Percentiles rank a stretch among this genome's conserved stretches.
These are phyloP conservation scores for Drosophila nikananu DNA, from an alignment of 1,140 invertebrate species.

Conservation along the genomic window DNA sequence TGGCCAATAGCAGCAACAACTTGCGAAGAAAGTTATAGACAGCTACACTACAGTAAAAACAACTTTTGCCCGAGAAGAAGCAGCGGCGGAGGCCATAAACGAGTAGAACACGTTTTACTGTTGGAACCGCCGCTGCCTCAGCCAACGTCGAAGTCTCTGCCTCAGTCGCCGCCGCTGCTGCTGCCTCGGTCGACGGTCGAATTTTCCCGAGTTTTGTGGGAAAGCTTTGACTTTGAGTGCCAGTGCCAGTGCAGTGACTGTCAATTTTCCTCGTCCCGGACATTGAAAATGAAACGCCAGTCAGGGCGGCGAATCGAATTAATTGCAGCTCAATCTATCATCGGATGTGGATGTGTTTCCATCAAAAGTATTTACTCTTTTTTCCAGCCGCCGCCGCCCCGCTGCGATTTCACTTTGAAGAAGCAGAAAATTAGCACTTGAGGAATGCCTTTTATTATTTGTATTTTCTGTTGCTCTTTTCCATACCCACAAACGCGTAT, in stretches of 20 bases:
- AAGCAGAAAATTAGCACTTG: conserved; percentile 74
- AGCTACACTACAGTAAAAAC: conserved; percentile 77
- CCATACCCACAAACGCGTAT: conserved; percentile 2
- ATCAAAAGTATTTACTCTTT: conserved; percentile 26
- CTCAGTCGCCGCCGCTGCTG: conserved; percentile 9
- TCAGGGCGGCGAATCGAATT: conserved; percentile 70
- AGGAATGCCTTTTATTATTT: conserved; percentile 23
- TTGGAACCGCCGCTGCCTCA: conserved; percentile 49
- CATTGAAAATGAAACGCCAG: conserved; percentile 81
- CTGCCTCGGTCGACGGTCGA: neutral
- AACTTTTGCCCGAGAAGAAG: conserved; percentile 77
- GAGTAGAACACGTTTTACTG: conserved; percentile 83
- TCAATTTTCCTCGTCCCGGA: conserved; percentile 77
- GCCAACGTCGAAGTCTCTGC: conserved; percentile 11
- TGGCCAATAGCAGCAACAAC: conserved; percentile 53
- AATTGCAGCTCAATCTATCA: conserved; percentile 75
- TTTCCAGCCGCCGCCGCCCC: conserved; percentile 18
- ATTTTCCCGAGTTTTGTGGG: conserved; percentile 61
- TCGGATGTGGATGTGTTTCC: conserved; percentile 43
- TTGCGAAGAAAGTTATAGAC: conserved; percentile 81
- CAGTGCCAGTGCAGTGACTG: conserved; percentile 51
- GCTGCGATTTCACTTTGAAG: conserved; percentile 76
- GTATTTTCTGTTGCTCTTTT: neutral
- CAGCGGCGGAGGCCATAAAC: conserved; percentile 58
- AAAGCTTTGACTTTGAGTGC: conserved; percentile 65